These are phyloP conservation scores for Centroberyx gerrardi DNA, from an alignment of 2,797 vertebrate species.

Conservation along the genomic window DNA sequence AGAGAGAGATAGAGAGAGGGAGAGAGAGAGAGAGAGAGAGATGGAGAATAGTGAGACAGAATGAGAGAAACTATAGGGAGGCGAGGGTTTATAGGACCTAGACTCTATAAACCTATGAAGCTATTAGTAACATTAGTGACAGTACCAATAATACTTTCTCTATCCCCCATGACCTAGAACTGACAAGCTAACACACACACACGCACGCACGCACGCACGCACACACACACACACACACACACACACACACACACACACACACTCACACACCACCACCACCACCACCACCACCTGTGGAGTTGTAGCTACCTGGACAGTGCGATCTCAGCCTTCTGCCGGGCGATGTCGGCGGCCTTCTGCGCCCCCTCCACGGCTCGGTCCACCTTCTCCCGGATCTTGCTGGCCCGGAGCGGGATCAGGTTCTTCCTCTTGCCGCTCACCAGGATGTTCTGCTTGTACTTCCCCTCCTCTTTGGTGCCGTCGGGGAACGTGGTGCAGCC, in stretches of 20 bases:
- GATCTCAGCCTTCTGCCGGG: conserved; percentile 96
- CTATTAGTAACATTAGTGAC: not conserved
- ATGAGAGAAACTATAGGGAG: not conserved
- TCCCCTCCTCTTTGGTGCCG: conserved; percentile 97
- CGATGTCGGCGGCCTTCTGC: conserved; percentile 91
- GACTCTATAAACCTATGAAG: not conserved
- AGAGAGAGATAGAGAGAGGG: not conserved
- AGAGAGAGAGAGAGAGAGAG: not conserved
- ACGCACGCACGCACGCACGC: no score
- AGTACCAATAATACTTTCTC: no score
- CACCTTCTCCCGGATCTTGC: conserved; percentile 98
- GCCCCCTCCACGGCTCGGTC: conserved; percentile 94
- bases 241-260: no score
- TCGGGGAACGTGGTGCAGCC: conserved; percentile 98
- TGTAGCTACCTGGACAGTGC: conserved; percentile 91
- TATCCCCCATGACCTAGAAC: no score
- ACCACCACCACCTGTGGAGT: no score
- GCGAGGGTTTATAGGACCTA: no score
- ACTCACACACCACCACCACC: no score
- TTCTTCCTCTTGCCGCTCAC: conserved; percentile 98
- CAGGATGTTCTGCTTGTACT: conserved; percentile 97
- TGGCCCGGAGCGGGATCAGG: conserved; percentile 96
- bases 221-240: no score
- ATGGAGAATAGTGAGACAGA: no score
- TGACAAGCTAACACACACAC: no score